These are phyloP conservation scores for Babylonia areolata DNA, from an alignment of 1,140 invertebrate genomes.

Conservation along the genomic window DNA sequence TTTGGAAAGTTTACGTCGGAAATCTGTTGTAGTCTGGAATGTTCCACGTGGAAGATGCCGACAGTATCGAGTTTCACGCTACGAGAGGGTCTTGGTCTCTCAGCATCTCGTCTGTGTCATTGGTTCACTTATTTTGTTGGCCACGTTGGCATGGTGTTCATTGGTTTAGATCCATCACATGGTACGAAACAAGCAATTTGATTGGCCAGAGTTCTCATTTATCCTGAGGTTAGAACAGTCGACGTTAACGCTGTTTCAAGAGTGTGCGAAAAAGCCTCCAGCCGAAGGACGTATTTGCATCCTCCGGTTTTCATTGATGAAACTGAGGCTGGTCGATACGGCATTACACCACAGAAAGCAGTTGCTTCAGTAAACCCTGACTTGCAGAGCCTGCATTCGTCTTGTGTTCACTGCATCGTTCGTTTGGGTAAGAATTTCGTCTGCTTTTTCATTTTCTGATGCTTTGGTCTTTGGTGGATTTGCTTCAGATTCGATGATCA, in stretches of 20 bases:
- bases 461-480: no score
- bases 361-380: neutral
- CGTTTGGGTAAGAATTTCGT: conserved; percentile 27
- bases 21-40: conserved; percentile 29
- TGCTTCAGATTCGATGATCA: no score
- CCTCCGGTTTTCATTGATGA: neutral
- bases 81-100: conserved; percentile 17
- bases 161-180: conserved; percentile 56
- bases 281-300: neutral
- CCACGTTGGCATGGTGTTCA: conserved; percentile 64
- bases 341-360: neutral
- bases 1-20: neutral
- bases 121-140: conserved; percentile 36
- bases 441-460: conserved; percentile 18
- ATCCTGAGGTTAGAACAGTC: conserved; percentile 42
- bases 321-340: conserved; percentile 8
- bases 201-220: conserved; percentile 52
- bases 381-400: neutral
- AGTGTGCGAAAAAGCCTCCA: neutral
- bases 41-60: conserved; percentile 43
- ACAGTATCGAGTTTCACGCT: conserved; percentile 41
- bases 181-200: conserved; percentile 26
- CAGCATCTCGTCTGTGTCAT: neutral
- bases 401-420: neutral
- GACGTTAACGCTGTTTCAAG: conserved; percentile 22